Conservation (phyloP, 1,140 invertebrate genomes). For the Macrosteles quadrilineatus region DNA sequence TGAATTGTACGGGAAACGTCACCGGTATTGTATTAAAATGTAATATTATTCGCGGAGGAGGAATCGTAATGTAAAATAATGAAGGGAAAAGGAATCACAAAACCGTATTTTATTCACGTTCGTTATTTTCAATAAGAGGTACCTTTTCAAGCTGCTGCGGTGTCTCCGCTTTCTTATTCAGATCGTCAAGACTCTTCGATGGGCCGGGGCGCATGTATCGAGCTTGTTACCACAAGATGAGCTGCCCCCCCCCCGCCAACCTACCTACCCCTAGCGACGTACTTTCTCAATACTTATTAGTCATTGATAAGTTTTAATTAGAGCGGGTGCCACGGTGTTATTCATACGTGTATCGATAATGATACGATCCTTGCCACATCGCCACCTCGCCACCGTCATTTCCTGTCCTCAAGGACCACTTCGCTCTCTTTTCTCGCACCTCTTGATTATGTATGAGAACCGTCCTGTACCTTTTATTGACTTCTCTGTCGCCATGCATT, state of each 20-base stretch:
- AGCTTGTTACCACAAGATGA: background rate
- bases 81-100: constrained; percentile 27
- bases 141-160: background rate
- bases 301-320: constrained; percentile 19
- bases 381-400: too few relatives aligned
- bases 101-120: constrained; percentile 29
- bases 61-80: constrained; percentile 24
- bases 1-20: background rate
- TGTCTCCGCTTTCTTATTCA: background rate
- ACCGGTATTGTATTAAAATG: constrained; percentile 16
- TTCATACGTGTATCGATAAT: too few relatives aligned
- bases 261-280: background rate
- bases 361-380: too few relatives aligned
- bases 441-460: too few relatives aligned
- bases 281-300: constrained; percentile 14
- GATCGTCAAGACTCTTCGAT: constrained; percentile 22
- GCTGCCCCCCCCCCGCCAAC: background rate
- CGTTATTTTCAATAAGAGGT: constrained; percentile 31
- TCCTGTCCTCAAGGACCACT: too few relatives aligned
- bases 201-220: background rate
- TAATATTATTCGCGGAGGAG: constrained; percentile 24
- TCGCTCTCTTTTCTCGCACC: too few relatives aligned
- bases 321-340: background rate
- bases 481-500: too few relatives aligned
- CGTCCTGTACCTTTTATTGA: too few relatives aligned